A percentile compares a stretch with the other conserved stretches of the same genome.
Evolutionary conservation across 1,140 invertebrate species (phyloP).

Genomic region (Micrasema longulum): DNA sequence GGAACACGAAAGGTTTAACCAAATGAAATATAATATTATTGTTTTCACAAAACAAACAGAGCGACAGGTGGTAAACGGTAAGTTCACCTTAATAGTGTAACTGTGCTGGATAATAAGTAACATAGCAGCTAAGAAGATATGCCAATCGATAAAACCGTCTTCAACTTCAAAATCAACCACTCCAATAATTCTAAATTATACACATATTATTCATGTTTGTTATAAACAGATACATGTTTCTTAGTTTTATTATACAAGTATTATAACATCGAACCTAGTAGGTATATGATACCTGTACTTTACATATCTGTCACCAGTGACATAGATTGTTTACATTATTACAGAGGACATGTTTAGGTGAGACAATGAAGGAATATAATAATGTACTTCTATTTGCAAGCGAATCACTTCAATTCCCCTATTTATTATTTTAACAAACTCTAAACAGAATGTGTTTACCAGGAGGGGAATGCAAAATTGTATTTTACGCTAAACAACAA

Average conservation of each 20-base stretch:
- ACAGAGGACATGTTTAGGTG: neutral
- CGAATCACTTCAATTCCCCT: constrained; percentile 37
- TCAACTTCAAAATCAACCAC: no score
- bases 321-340: constrained; percentile 33
- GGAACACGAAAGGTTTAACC: constrained; percentile 20
- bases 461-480: constrained; percentile 34
- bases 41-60: constrained; percentile 27
- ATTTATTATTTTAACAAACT: constrained; percentile 21
- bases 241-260: no score
- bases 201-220: no score
- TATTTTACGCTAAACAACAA: constrained; percentile 29
- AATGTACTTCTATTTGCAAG: constrained; percentile 35
- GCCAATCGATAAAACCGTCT: constrained; percentile 7
- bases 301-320: constrained; percentile 44
- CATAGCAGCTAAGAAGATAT: constrained; percentile 4
- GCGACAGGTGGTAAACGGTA: constrained; percentile 24
- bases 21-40: constrained; percentile 43
- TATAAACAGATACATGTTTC: neutral
- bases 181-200: neutral
- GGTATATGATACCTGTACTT: constrained; percentile 54
- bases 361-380: constrained; percentile 29
- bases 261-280: constrained; percentile 44
- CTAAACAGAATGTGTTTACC: constrained; percentile 27
- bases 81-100: neutral
- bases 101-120: neutral